Evolutionary conservation across 2,888 invertebrate species (phyloP).

Genomic region (Ichneumoninae sp.): DNA sequence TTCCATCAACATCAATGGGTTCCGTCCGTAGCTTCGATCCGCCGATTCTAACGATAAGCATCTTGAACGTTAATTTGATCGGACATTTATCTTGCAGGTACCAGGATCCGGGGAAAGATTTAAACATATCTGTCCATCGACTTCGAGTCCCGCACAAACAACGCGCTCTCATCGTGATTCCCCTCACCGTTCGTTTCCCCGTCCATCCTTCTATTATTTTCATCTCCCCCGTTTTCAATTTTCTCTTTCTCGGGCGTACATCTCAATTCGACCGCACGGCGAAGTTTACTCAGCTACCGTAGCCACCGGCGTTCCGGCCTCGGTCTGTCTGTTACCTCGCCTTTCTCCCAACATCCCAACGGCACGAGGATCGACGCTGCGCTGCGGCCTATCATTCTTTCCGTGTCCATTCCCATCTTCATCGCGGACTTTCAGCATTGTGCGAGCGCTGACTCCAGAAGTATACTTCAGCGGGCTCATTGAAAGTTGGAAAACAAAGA

Average conservation of each 20-base stretch:
- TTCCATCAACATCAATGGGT: background rate
- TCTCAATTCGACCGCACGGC: constrained; percentile 23
- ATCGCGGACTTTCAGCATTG: constrained; percentile 27
- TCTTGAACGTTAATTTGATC: constrained; percentile 35
- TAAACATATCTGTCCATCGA: constrained; percentile 44
- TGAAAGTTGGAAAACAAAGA: constrained; percentile 4
- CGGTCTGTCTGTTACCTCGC: constrained; percentile 4
- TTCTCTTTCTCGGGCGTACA: background rate
- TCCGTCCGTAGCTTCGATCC: constrained; percentile 1
- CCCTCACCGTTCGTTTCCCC: background rate
- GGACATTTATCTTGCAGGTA: background rate
- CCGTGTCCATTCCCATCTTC: background rate
- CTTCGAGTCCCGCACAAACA: constrained; percentile 42
- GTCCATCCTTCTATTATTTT: background rate
- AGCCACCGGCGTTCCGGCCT: background rate
- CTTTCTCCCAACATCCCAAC: constrained; percentile 6
- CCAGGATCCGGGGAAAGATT: background rate
- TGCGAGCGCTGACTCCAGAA: constrained; percentile 29
- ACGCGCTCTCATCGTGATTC: constrained; percentile 21
- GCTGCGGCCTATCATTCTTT: background rate
- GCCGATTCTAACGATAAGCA: constrained; percentile 30
- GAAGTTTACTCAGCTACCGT: constrained; percentile 32
- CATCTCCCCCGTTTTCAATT: constrained; percentile 10
- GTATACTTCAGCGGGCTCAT: constrained; percentile 3
- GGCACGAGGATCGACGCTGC: background rate